Conservation (phyloP, 2,797 vertebrate species). For the Gymnoscopelus braueri region DNA sequence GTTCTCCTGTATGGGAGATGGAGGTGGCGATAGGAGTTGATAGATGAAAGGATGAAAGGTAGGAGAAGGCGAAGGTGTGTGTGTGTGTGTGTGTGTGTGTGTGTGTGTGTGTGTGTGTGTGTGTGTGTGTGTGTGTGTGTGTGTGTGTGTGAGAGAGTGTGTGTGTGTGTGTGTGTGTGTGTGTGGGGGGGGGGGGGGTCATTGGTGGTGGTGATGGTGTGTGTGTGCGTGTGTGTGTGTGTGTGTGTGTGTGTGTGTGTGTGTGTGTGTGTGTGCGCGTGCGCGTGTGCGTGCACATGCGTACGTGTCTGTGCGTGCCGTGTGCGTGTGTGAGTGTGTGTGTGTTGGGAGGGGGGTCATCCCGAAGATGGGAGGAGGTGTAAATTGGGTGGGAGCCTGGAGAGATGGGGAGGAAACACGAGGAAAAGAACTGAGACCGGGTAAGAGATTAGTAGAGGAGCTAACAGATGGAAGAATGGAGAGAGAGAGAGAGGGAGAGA, state of each 20-base stretch:
- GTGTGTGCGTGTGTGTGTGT: too few species aligned
- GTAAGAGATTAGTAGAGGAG: slow-evolving; percentile 8
- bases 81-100: too few species aligned
- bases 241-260: not conserved
- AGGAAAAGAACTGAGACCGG: not conserved
- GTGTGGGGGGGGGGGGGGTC: not conserved
- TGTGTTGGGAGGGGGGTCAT: not conserved
- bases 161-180: too few species aligned
- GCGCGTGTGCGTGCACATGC: too few species aligned
- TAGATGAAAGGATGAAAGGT: slow-evolving; percentile 44
- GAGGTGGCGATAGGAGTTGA: slow-evolving; percentile 54
- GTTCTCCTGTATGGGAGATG: slow-evolving; percentile 53
- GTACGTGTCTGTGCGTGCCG: too few species aligned
- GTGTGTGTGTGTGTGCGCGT: too few species aligned
- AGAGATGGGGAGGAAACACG: not conserved
- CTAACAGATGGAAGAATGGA: slow-evolving; percentile 14
- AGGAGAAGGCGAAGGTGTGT: not conserved
- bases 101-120: too few species aligned
- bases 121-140: not conserved
- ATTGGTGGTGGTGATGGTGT: too few species aligned
- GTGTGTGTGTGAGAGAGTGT: too few species aligned
- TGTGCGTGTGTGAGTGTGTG: not conserved
- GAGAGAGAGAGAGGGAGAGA: slow-evolving; percentile 36
- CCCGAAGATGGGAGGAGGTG: slow-evolving; percentile 8
- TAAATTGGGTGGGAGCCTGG: slow-evolving; percentile 27